Percentiles rank a stretch among this genome's conserved stretches.
Conservation (phyloP, 2,113 vertebrate species). For the Oreochromis aureus region DNA sequence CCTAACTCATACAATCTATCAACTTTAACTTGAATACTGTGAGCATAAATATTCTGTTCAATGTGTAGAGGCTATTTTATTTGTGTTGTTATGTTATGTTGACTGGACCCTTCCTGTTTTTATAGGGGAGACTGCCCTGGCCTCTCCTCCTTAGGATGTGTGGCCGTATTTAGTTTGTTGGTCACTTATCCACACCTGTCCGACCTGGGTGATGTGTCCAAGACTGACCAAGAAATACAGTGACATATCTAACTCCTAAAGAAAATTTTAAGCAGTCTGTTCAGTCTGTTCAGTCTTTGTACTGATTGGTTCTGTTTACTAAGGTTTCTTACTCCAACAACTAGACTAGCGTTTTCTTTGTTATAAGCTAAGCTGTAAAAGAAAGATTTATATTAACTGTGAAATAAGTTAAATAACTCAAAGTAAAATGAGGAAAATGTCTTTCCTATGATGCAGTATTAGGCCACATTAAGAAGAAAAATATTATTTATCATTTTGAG, state of each 20-base stretch:
- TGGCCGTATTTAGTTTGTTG: not conserved
- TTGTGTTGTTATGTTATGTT: not conserved
- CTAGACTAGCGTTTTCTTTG: too few relatives aligned
- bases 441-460: not conserved
- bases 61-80: not conserved
- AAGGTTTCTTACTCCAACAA: not conserved
- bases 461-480: not conserved
- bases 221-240: not conserved
- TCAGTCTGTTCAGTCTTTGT: too few relatives aligned
- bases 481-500: not conserved
- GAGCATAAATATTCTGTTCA: not conserved
- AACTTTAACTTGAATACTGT: not conserved
- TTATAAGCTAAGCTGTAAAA: not conserved
- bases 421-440: not conserved
- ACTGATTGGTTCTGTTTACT: not conserved
- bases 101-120: not conserved
- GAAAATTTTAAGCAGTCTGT: not conserved
- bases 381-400: not conserved
- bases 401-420: not conserved
- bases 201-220: not conserved
- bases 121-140: not conserved
- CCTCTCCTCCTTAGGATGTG: not conserved
- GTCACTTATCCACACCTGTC: not conserved
- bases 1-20: not conserved
- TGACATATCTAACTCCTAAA: not conserved